Conservation (phyloP, 2,797 vertebrate species). For the Coregonus ussuriensis region DNA sequence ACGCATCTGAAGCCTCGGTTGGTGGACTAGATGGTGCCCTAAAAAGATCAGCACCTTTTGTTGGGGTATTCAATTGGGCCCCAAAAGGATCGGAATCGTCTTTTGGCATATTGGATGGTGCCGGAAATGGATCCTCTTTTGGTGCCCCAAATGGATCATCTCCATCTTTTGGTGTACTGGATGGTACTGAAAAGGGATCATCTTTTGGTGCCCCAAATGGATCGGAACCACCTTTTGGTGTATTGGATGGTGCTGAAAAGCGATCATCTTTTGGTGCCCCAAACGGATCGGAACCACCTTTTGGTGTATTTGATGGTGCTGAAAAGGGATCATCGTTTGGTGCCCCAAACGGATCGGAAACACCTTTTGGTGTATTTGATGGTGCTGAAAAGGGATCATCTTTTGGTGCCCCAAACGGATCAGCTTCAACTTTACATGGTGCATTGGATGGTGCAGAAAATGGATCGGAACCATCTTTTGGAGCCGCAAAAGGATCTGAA, state of each 20-base stretch:
- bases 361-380: background rate
- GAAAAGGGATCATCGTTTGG: constrained; percentile 20
- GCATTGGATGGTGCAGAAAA: constrained; percentile 44
- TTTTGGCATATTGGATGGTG: constrained; percentile 26
- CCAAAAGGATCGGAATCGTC: constrained; percentile 23
- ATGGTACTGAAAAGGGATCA: constrained; percentile 33
- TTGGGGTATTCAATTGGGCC: constrained; percentile 4
- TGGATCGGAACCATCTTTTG: constrained; percentile 42
- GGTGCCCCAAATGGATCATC: constrained; percentile 26
- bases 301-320: background rate
- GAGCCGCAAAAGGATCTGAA: constrained; percentile 33
- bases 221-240: constrained; percentile 29
- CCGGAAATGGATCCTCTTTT: constrained; percentile 41
- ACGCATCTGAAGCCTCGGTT: constrained; percentile 69
- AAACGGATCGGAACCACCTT: constrained; percentile 8
- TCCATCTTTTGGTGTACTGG: constrained; percentile 29
- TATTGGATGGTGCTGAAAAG: constrained; percentile 27
- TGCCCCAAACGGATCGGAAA: background rate
- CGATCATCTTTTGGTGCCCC: constrained; percentile 26
- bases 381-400: constrained; percentile 13
- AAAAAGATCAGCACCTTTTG: constrained; percentile 31
- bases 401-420: constrained; percentile 49
- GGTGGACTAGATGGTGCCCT: constrained; percentile 14
- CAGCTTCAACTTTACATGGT: constrained; percentile 36
- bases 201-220: constrained; percentile 20